Evolutionary conservation across 2,888 invertebrate species (phyloP), one percentile per base, ranked within the genome.

Genomic region (Osmoderma eremita): DNA sequence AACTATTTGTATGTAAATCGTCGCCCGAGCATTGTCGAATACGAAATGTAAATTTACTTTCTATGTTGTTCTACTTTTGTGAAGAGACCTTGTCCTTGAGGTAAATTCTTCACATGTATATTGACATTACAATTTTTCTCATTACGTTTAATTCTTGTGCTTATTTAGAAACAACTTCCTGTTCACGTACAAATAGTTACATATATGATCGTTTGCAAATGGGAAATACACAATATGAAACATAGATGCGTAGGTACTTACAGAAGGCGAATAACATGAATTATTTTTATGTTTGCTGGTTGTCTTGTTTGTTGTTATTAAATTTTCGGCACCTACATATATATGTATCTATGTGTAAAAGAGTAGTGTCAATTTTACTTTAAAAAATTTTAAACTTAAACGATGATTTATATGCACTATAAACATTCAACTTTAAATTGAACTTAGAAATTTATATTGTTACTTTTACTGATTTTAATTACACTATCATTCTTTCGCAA

Each of bases 1-100:
- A 48, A 48, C 8, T 20, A 45, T n/a, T 20, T 48, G 18, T 5
- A 18, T 20, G 22, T 51, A 51, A 51, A 22, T 42, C 18, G 20
- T 58, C 20, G 15, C 15, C 30, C 22, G 39, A 8, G 20, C 39
- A 41, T 24, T 12, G 49, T 30, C 10, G 4, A 53, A 18, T 22
- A 49, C 22, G 42, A 22, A 42, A 63, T 51, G 39, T 39, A 63
- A 63, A 41, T 58, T 45, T 58, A 42, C 63, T 63, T 63, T 63
- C 63, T 63, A 63, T 41, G 22, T 51, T 63, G 63, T 63, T 63
- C 63, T 42, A 63, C 63, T 63, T 63, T 63, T 51, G 15, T 39
- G 39, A 50, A 51, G 50, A 49, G 56, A 56, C 56, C 56, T 58
- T 58, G 58, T 58, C 58, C 56, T 45, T 58, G 42, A 45, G 13